Percentiles rank a stretch among this genome's conserved stretches.
phyloP scores from a whole-genome alignment of 2,797 vertebrate species.

The Tapera naevia region DNA sequence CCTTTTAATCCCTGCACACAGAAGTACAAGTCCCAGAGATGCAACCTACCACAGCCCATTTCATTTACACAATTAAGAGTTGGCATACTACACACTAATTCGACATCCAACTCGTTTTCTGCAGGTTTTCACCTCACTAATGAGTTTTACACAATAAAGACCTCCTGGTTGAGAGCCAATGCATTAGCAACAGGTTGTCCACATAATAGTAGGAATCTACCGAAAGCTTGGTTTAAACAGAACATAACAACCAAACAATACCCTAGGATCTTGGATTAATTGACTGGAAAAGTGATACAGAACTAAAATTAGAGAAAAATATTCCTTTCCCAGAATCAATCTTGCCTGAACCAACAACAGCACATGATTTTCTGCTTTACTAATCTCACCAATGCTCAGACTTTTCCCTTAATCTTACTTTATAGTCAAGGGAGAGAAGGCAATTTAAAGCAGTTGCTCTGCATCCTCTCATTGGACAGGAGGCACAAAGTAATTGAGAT shows the following conservation, averaged over 20 bases:
- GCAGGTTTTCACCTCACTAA: not conserved
- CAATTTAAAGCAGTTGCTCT: not conserved
- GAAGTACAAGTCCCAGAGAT: not conserved
- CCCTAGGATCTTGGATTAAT: not conserved
- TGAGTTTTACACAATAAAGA: not conserved
- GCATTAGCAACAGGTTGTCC: not conserved
- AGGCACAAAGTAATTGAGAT: not conserved
- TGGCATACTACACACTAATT: not conserved
- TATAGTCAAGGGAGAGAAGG: not conserved
- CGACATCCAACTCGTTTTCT: not conserved
- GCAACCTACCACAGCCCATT: not conserved
- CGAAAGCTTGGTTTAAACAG: not conserved
- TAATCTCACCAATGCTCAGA: not conserved
- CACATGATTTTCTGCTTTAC: not conserved
- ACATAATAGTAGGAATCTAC: not conserved
- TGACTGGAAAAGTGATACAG: not conserved
- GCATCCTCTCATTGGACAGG: not conserved
- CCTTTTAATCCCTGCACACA: slow-evolving; percentile 8
- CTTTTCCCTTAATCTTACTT: not conserved
- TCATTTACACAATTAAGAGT: not conserved
- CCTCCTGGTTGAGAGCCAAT: not conserved
- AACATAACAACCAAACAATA: not conserved
- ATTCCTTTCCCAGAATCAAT: not conserved
- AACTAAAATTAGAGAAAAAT: not conserved
- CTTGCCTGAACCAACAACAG: not conserved